A percentile compares a stretch with the other conserved stretches of the same genome.
These are phyloP conservation scores for Calameuta idolon DNA, from an alignment of 2,888 invertebrate species.

Conservation along the genomic window DNA sequence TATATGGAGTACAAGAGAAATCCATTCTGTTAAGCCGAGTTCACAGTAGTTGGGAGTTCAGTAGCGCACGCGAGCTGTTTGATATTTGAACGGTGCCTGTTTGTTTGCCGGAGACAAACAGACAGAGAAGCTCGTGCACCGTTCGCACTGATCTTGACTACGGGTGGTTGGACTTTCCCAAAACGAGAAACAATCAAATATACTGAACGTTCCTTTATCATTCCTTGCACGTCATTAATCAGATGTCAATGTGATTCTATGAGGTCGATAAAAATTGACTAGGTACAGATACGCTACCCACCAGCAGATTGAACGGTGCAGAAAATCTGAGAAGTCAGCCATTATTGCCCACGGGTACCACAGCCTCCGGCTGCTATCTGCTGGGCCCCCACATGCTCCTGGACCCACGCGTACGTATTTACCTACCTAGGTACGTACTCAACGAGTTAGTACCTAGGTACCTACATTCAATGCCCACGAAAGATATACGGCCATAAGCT, in stretches of 20 bases:
- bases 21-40: not conserved
- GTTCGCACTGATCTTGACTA: not conserved
- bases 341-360: constrained; percentile 50
- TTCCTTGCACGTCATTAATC: not conserved
- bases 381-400: not conserved
- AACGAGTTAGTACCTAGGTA: not conserved
- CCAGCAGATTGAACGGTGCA: constrained; percentile 32
- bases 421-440: not conserved
- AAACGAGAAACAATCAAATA: constrained; percentile 3
- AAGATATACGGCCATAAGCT: constrained; percentile 22
- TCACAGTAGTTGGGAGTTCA: constrained; percentile 5
- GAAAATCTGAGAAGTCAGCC: constrained; percentile 55
- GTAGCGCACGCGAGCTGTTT: constrained; percentile 20
- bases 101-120: constrained; percentile 24
- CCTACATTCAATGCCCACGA: not conserved
- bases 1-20: not conserved
- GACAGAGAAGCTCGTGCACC: constrained; percentile 20
- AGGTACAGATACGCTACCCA: not conserved
- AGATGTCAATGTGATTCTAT: not conserved
- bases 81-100: constrained; percentile 21
- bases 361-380: constrained; percentile 24
- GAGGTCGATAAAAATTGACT: not conserved
- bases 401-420: constrained; percentile 13
- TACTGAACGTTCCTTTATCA: constrained; percentile 1
- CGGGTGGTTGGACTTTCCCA: not conserved